Conservation (phyloP, 1,140 invertebrate genomes). For the Myzus persicae region DNA sequence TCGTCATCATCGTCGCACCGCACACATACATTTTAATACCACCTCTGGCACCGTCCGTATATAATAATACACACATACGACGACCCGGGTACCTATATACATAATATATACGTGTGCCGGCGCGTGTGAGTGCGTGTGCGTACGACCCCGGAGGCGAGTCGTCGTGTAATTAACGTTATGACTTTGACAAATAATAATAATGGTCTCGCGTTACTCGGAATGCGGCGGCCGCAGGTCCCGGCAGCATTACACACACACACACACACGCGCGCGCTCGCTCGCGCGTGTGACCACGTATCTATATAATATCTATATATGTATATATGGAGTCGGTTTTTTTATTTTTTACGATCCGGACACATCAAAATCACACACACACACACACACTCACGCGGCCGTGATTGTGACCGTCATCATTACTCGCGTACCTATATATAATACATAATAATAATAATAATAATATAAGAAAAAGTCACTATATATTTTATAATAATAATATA, state of each 20-base stretch:
- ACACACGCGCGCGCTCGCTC: neutral
- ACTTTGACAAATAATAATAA: conserved; percentile 59
- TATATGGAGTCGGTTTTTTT: neutral
- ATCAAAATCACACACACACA: conserved; percentile 52
- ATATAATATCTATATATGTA: neutral
- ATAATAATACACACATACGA: neutral
- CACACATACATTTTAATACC: neutral
- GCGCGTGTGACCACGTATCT: conserved; percentile 34
- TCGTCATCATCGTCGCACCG: neutral
- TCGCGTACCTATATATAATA: neutral
- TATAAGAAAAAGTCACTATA: conserved; percentile 36
- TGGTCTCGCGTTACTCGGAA: conserved; percentile 59
- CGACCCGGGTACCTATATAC: neutral
- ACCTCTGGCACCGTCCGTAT: conserved; percentile 3
- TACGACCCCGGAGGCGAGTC: conserved; percentile 51
- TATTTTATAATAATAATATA: conserved; percentile 13
- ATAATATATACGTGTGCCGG: neutral
- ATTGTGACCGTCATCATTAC: conserved; percentile 54
- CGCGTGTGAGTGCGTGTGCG: neutral
- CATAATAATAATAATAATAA: no score
- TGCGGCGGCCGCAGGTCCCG: conserved; percentile 54
- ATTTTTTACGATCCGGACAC: conserved; percentile 58
- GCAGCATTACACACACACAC: conserved; percentile 18
- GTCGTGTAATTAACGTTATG: conserved; percentile 59
- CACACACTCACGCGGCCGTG: neutral